Conservation (phyloP, 2,888 invertebrate species). For the Amphipoea oculea region DNA sequence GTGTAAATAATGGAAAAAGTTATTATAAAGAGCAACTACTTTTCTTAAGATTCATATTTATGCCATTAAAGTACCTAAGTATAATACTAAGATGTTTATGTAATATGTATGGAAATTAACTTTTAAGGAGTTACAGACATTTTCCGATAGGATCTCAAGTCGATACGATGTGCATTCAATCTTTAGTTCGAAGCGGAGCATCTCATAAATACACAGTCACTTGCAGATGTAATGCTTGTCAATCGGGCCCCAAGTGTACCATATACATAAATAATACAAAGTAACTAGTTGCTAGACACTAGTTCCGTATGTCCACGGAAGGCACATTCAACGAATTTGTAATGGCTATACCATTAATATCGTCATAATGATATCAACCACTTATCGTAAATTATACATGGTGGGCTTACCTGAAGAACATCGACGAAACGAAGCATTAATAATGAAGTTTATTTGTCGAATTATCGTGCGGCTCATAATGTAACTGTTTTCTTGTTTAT, state of each 20-base stretch:
- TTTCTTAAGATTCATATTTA: conserved; percentile 40
- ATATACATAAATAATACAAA: conserved; percentile 54
- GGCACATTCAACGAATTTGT: conserved; percentile 52
- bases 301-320: conserved; percentile 49
- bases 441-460: conserved; percentile 42
- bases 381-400: conserved; percentile 61
- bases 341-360: conserved; percentile 56
- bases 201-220: conserved; percentile 18
- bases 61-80: not conserved
- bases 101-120: conserved; percentile 21
- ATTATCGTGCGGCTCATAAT: not conserved
- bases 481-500: not conserved
- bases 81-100: conserved; percentile 8
- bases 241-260: conserved; percentile 55
- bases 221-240: conserved; percentile 26
- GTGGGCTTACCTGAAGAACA: conserved; percentile 31
- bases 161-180: conserved; percentile 43
- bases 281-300: conserved; percentile 36
- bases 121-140: conserved; percentile 1
- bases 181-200: conserved; percentile 18
- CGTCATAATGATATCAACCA: conserved; percentile 55
- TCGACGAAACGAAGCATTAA: conserved; percentile 25
- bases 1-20: conserved; percentile 63
- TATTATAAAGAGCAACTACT: conserved; percentile 50
- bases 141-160: conserved; percentile 19